Conservation (phyloP, 2,888 invertebrate genomes). For the Cantharis nigra region DNA sequence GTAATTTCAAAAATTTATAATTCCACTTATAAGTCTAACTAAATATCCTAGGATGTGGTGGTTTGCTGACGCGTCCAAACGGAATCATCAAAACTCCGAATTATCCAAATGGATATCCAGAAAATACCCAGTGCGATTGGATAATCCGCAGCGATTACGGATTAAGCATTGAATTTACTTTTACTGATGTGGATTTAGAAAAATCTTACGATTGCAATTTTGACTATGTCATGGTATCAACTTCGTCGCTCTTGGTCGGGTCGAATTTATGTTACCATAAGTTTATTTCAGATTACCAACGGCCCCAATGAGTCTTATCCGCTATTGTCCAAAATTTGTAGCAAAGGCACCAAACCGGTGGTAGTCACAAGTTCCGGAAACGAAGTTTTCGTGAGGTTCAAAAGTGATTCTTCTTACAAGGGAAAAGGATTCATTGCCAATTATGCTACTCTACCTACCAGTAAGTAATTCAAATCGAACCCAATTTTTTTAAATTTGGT, state of each 20-base stretch:
- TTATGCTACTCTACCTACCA: conserved; percentile 59
- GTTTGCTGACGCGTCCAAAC: conserved; percentile 66
- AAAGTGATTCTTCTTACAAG: conserved; percentile 60
- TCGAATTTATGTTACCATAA: neutral
- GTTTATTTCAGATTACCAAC: conserved; percentile 59
- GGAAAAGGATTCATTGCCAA: conserved; percentile 69
- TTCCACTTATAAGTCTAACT: neutral
- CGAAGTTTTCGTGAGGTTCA: conserved; percentile 70
- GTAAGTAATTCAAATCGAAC: conserved; percentile 52
- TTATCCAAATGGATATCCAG: conserved; percentile 77
- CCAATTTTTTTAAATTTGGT: neutral
- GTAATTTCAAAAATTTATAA: conserved; percentile 43
- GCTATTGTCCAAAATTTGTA: conserved; percentile 62
- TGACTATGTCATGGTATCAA: conserved; percentile 72
- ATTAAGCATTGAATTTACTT: conserved; percentile 66
- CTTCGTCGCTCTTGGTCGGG: neutral
- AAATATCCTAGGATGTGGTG: conserved; percentile 74
- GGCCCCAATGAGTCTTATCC: conserved; percentile 66
- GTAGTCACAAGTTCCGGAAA: conserved; percentile 68
- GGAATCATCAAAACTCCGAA: conserved; percentile 85
- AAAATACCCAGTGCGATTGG: conserved; percentile 79
- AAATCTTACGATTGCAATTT: conserved; percentile 62
- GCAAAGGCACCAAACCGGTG: conserved; percentile 50
- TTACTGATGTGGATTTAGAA: conserved; percentile 77
- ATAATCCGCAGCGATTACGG: conserved; percentile 74